Conservation (phyloP, 2,888 invertebrate species). For the Eupithecia abbreviata region DNA sequence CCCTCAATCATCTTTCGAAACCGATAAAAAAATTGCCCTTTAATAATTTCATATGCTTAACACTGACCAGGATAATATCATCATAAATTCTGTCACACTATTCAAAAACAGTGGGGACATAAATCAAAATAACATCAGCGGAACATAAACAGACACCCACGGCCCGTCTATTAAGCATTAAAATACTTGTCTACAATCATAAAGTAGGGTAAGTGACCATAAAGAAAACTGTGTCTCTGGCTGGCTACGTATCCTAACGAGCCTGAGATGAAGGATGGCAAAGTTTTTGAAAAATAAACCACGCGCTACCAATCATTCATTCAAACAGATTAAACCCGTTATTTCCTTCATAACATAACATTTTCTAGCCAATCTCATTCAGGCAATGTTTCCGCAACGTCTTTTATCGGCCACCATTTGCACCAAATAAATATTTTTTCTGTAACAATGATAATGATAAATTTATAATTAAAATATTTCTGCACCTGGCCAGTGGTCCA, state of each 20-base stretch:
- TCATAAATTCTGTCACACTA: slow-evolving; percentile 38
- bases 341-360: background rate
- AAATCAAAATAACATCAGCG: slow-evolving; percentile 45
- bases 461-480: background rate
- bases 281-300: background rate
- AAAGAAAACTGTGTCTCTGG: slow-evolving; percentile 16
- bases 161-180: slow-evolving; percentile 33
- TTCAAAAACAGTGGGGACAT: slow-evolving; percentile 40
- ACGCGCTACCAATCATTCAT: background rate
- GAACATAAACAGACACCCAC: slow-evolving; percentile 43
- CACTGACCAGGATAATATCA: slow-evolving; percentile 33
- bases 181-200: slow-evolving; percentile 37
- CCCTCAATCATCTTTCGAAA: background rate
- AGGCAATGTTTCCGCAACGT: background rate
- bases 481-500: background rate
- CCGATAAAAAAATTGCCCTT: slow-evolving; percentile 8
- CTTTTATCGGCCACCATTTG: background rate
- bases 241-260: slow-evolving; percentile 19
- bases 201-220: slow-evolving; percentile 29
- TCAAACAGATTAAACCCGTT: background rate
- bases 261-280: background rate
- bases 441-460: background rate
- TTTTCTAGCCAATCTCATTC: background rate
- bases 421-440: background rate
- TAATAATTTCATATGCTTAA: slow-evolving; percentile 24